Evolutionary conservation across 2,113 vertebrate species (phyloP).

Genomic region (Hippocampus comes): DNA sequence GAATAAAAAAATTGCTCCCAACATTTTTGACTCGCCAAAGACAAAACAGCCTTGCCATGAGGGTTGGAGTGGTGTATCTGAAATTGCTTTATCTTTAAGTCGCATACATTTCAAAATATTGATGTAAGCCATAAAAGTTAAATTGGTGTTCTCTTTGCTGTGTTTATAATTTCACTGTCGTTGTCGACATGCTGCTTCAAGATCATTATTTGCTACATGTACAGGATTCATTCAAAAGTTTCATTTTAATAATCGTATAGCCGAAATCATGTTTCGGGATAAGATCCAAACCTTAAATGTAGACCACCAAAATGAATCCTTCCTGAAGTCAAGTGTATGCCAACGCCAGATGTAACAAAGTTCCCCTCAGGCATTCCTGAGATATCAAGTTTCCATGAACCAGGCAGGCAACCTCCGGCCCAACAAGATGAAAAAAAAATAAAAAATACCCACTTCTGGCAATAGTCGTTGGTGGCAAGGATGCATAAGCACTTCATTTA

Average conservation of each 20-base stretch:
- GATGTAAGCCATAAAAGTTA: neutral
- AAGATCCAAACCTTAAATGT: neutral
- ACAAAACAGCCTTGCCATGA: slow-evolving; percentile 3
- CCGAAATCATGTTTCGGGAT: neutral
- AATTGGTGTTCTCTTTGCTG: neutral
- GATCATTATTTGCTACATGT: neutral
- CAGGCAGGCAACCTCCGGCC: neutral
- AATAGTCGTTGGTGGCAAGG: neutral
- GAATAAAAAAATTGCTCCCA: neutral
- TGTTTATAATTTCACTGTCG: neutral
- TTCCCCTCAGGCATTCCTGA: neutral
- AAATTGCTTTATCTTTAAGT: neutral
- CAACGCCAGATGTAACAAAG: slow-evolving; percentile 8
- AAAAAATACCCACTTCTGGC: neutral
- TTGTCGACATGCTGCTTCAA: neutral
- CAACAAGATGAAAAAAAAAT: neutral
- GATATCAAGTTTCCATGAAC: neutral
- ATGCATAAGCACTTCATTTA: neutral
- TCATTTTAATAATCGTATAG: neutral
- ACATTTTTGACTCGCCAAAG: neutral
- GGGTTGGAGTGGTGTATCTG: neutral
- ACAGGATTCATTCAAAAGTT: neutral
- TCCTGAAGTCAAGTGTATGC: neutral
- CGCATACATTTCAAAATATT: neutral
- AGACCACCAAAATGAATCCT: neutral